Base-by-base conservation (phyloP, 1,140 invertebrate genomes). In the Sarcophaga bullata region DNA sequence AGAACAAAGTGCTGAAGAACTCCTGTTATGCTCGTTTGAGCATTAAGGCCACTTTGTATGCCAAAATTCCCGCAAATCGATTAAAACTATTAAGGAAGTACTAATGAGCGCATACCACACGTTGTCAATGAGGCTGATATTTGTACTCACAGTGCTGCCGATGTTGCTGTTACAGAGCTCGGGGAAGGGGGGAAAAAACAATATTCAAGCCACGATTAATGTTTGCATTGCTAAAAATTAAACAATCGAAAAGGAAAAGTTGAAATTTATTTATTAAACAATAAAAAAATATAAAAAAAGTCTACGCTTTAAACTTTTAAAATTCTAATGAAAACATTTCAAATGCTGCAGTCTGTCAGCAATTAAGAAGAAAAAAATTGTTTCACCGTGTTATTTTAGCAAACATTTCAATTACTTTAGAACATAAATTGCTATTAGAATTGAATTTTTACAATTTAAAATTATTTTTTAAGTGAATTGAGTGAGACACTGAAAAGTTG, bases 11-110 rank as follows among this genome's bases (percentile, higher is more conserved):
- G 0, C 25, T 87, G 0, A 82, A 82, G 19, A 76, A 80, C 8
- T 25, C 84, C 48, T 89, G 87, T 84, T 84, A 85, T 84, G 54
- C 85, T 54, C 86, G 84, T 75, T 85, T 87, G 50, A 83, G 83
- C 13, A 0, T 88, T 0, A 85, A 87, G 82, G 83, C 25, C 73
- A 81, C 85, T 5, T 1, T 88, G 10, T 88, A 85, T 8, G 7
- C 88, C 82, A 82, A 8, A 86, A 13, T 19, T 84, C 87, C 3
- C 84, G 86, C 9, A 84, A 84, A 54, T 89, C 87, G 3, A 76
- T 87, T 25, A 89, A 86, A 46, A 87, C 86, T 80, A 89, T 89
- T 68, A 58, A 58, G 6, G 86, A 58, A 85, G 83, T 54, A 86
- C 85, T 83, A 89, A 82, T 54, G 82, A 84, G 54, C 85, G 86